These are phyloP conservation scores for Eunapius fragilis DNA, from an alignment of 37 sponge, comb jelly and placozoan species.

Conservation along the genomic window DNA sequence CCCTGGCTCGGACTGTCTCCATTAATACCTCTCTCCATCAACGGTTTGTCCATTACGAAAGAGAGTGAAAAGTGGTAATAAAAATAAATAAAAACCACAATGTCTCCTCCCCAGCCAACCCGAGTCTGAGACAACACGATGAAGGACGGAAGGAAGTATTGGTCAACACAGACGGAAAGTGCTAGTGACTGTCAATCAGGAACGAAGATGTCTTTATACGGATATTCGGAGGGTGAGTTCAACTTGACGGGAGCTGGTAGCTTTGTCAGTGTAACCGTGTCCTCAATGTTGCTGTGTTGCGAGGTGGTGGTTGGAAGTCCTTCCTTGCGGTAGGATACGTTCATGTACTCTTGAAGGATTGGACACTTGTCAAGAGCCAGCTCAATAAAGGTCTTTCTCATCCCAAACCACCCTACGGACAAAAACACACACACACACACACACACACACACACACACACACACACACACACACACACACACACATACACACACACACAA, in stretches of 20 bases:
- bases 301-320: background rate
- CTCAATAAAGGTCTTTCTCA: constrained; percentile 47
- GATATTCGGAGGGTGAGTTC: background rate
- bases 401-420: constrained; percentile 74
- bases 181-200: background rate
- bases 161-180: no score
- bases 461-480: constrained; percentile 9
- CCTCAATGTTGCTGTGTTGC: background rate
- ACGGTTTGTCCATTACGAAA: background rate
- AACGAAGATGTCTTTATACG: constrained; percentile 10
- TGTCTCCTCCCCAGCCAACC: no score
- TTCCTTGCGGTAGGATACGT: constrained; percentile 54
- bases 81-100: background rate
- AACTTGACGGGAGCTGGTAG: background rate
- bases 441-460: constrained; percentile 1
- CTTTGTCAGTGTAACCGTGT: background rate
- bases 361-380: constrained; percentile 50
- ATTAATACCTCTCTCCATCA: background rate
- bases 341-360: constrained; percentile 63
- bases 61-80: background rate
- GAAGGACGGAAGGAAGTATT: no score
- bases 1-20: background rate
- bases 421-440: background rate
- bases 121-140: background rate
- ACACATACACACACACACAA: constrained; percentile 9